Evolutionary conservation across 1,140 invertebrate genomes (phyloP).

Genomic region (Papilio machaon): DNA sequence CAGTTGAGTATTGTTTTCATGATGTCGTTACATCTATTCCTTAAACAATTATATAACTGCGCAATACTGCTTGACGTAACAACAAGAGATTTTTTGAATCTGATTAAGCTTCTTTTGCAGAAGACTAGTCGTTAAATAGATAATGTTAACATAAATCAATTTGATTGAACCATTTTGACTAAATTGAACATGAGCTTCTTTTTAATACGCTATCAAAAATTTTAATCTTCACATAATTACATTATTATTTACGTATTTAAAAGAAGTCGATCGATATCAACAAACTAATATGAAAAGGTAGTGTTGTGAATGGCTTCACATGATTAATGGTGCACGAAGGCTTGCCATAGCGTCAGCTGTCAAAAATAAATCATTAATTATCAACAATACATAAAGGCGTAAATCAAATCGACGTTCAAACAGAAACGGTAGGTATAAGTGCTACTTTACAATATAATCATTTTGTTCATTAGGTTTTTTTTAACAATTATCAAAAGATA

Average conservation of each 20-base stretch:
- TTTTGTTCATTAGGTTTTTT: conserved; percentile 13
- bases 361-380: conserved; percentile 56
- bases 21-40: no score
- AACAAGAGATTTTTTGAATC: no score
- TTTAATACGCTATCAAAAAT: background rate
- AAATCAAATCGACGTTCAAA: conserved; percentile 35
- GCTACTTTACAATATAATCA: conserved; percentile 20
- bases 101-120: no score
- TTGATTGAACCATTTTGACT: no score
- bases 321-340: conserved; percentile 54
- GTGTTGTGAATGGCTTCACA: conserved; percentile 47
- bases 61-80: no score
- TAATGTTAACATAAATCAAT: background rate
- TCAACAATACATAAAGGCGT: conserved; percentile 46
- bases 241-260: conserved; percentile 38
- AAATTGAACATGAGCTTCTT: background rate
- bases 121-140: background rate
- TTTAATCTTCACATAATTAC: conserved; percentile 23
- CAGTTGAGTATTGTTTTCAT: no score
- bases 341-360: conserved; percentile 55
- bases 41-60: no score
- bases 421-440: conserved; percentile 29
- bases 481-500: background rate
- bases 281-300: conserved; percentile 43
- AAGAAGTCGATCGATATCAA: conserved; percentile 42